These are phyloP conservation scores for Rutilus rutilus DNA, from an alignment of 2,113 vertebrate species.

Conservation along the genomic window DNA sequence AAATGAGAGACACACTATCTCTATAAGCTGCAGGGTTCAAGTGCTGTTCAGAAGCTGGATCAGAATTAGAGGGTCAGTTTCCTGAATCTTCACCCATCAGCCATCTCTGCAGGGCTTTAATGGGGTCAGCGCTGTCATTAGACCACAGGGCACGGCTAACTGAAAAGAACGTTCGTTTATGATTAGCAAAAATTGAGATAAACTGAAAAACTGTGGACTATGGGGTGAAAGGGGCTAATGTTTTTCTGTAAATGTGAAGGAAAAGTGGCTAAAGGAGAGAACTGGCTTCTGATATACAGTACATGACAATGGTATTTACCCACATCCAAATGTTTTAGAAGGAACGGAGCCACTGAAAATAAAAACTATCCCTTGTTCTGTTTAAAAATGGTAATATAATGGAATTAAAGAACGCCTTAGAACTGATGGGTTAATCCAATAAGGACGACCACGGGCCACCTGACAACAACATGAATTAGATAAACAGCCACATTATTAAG, in stretches of 20 bases:
- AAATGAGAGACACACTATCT: not conserved
- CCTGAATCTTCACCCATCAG: slow-evolving; percentile 27
- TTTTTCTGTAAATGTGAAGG: not conserved
- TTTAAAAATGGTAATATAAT: slow-evolving; percentile 1
- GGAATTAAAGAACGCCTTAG: not conserved
- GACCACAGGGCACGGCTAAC: slow-evolving; percentile 16
- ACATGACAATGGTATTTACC: no score
- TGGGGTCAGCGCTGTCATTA: slow-evolving; percentile 39
- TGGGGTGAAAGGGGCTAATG: not conserved
- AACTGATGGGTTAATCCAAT: slow-evolving; percentile 13
- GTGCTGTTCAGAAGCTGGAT: slow-evolving; percentile 26
- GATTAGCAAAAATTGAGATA: slow-evolving; percentile 34
- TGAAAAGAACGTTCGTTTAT: slow-evolving; percentile 1
- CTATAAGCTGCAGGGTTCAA: slow-evolving; percentile 9
- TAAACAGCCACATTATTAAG: not conserved
- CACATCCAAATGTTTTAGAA: not conserved
- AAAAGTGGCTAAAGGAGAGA: not conserved
- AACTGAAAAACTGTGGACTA: slow-evolving; percentile 4
- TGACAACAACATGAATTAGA: not conserved
- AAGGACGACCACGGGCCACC: slow-evolving; percentile 11
- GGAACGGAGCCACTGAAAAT: not conserved
- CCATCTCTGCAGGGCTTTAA: slow-evolving; percentile 41
- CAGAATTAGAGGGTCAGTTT: slow-evolving; percentile 33
- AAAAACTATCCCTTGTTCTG: not conserved
- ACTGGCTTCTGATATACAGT: not conserved